Base-by-base conservation (phyloP, 2,888 invertebrate genomes). In the Chaetogeoica ovagalla region DNA sequence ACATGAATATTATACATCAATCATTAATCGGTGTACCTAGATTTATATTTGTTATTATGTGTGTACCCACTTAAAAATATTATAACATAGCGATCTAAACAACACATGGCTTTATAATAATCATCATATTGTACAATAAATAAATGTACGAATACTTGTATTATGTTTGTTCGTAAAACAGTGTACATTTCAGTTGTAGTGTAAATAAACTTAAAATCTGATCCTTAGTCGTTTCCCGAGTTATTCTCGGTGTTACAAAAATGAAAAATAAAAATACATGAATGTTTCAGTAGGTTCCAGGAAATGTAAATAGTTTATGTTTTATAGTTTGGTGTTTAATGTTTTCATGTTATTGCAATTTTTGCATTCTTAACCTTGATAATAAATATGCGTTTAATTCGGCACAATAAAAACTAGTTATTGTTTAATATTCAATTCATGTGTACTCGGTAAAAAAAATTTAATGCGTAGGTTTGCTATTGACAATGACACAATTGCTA, bases 401-500 rank as follows among this genome's bases (percentile, higher is more conserved):
- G 19, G 17, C 1, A 70, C 43, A 63, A 63, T 2, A 30, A 30
- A 30, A 30, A 74, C 19, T 48, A 62, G 30, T 73, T 62, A 15
- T 19, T 74, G 9, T 74, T 65, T 39, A 30, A 63, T 52, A 77
- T 71, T 77, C 11, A 72, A 73, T 69, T 60, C 23, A 19, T 52
- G 63, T 52, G n/a, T 57, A 63, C 52, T 37, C 52, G 19, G 39
- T 15, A 21, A 30, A 63, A 74, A 63, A 63, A 62, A 23, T 19
- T 48, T 17, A 11, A 17, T 37, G 30, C 30, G 4, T 19, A n/a
- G 30, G 37, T 21, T 52, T 73, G 30, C 15, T 37, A 63, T 74
- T 74, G 62, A 63, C 73, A 73, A 37, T 73, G 62, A 63, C 62
- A 73, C 52, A 37, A 73, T 72, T 73, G 17, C 2, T 39, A 39